Percentiles rank a stretch among this genome's conserved stretches.
These are phyloP conservation scores for Erannis defoliaria DNA, from an alignment of 2,888 invertebrate species.

Conservation along the genomic window DNA sequence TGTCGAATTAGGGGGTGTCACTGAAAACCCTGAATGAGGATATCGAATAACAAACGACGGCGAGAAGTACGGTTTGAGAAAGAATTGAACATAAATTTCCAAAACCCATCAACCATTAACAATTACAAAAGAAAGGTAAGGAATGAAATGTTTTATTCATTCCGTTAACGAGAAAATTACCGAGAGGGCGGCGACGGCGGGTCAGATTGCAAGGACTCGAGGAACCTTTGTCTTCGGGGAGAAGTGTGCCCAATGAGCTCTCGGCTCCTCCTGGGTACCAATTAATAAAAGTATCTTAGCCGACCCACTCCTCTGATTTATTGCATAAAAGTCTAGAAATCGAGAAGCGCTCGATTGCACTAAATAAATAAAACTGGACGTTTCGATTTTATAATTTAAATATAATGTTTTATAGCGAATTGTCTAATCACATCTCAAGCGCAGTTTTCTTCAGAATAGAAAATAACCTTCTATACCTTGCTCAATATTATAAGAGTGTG, in stretches of 20 bases:
- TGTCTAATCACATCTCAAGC: constrained; percentile 6
- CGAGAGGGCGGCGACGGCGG: constrained; percentile 77
- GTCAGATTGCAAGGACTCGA: constrained; percentile 83
- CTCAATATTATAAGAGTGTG: constrained; percentile 5
- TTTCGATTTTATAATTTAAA: not conserved
- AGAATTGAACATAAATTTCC: constrained; percentile 78
- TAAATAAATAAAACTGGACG: constrained; percentile 11
- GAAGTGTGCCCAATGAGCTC: constrained; percentile 79
- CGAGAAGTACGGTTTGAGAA: constrained; percentile 64
- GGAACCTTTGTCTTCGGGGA: constrained; percentile 81
- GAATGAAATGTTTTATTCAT: constrained; percentile 87
- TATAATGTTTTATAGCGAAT: constrained; percentile 1
- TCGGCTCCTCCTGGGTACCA: constrained; percentile 72
- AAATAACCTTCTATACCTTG: constrained; percentile 4
- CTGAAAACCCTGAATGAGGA: constrained; percentile 55
- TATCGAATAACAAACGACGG: constrained; percentile 69
- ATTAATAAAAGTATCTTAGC: constrained; percentile 74
- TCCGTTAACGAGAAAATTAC: constrained; percentile 86
- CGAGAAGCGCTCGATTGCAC: constrained; percentile 22
- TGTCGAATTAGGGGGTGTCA: constrained; percentile 53
- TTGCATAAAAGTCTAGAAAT: constrained; percentile 46
- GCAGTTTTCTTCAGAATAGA: not conserved
- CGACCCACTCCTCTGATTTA: constrained; percentile 61
- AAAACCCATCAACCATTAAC: constrained; percentile 85
- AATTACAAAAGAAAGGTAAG: constrained; percentile 85